These are phyloP conservation scores for Drosophila picticornis DNA, from an alignment of 2,888 invertebrate species.

Conservation along the genomic window DNA sequence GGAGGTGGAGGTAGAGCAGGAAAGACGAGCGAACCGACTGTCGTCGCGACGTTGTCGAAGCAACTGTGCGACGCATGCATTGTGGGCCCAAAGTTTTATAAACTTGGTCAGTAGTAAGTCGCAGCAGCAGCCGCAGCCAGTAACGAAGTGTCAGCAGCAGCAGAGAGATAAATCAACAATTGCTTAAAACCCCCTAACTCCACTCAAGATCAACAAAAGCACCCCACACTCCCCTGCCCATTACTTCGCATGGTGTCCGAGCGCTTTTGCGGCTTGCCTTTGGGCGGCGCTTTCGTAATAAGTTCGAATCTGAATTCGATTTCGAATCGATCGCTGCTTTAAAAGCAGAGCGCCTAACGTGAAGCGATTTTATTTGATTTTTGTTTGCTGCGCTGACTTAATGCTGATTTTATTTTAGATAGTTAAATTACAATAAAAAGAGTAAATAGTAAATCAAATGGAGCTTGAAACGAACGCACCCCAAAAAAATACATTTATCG, in stretches of 20 bases:
- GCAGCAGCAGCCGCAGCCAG: conserved; percentile 27
- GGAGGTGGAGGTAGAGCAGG: conserved; percentile 15
- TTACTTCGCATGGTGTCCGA: conserved; percentile 8
- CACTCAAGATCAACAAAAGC: conserved; percentile 73
- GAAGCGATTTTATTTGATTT: conserved; percentile 19
- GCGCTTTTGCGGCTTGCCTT: conserved; percentile 23
- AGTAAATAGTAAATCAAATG: neutral
- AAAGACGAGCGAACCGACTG: conserved; percentile 19
- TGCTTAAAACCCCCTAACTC: conserved; percentile 40
- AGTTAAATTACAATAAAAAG: neutral
- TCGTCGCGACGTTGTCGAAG: conserved; percentile 72
- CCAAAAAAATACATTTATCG: neutral
- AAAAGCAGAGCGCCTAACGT: conserved; percentile 21
- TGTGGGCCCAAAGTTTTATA: conserved; percentile 80
- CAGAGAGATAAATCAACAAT: conserved; percentile 79
- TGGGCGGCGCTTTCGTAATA: conserved; percentile 47
- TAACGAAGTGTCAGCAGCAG: conserved; percentile 18
- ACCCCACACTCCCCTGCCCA: neutral
- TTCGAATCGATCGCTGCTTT: conserved; percentile 22
- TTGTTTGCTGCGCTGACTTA: conserved; percentile 23
- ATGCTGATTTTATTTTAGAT: conserved; percentile 3
- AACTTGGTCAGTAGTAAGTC: conserved; percentile 77
- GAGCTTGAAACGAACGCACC: neutral
- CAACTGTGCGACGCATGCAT: conserved; percentile 80
- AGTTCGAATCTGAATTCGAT: conserved; percentile 34